Base-by-base conservation (phyloP, 2,797 vertebrate genomes). In the Anisognathus igniventris region DNA sequence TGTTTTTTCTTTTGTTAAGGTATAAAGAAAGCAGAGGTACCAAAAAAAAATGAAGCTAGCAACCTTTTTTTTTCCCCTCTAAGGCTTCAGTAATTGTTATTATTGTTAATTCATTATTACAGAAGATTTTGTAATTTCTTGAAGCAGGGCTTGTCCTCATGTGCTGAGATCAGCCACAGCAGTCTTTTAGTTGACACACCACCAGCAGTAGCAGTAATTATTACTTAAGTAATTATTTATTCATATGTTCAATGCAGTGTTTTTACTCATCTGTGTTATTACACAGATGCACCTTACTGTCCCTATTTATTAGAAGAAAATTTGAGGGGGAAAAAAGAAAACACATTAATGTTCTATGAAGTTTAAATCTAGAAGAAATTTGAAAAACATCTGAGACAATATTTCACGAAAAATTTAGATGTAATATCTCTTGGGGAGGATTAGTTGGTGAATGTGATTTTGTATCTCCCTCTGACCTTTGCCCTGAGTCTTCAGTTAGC, bases 321-420 rank as follows among this genome's bases (percentile, higher is more conserved):
- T 74, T 42, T 71, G 19, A 58, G 28, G 3, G 4, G 2, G 6
- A 0, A 1, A 15, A 23, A 24, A 25, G 8, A 10, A n/a, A 71
- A 18, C 5, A 12, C 6, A 7, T 48, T 57, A 20, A 33, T 51
- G 18, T 30, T 51, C 23, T 40, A 3, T 65, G 16, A 25, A 21
- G 6, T 35, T 42, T 64, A 17, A 79, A 75, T 45, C 27, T 35
- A 50, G 24, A 80, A 72, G 7, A 45, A 74, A 71, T n/a, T n/a
- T 16, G 58, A 81, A 16, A 7, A 39, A 12, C 10, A 27, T 67
- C 16, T 30, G 22, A 64, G 35, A 61, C 27, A 80, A 27, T 67
- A 58, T 71, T 91, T 73, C 14, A 30, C 11, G 51, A 14, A 76
- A 88, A 73, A 48, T 8, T 17, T 33, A 27, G 10, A 44, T 20